Evolutionary conservation across 2,797 vertebrate genomes (phyloP), one percentile per base, ranked within the genome.

Genomic region (Trachops cirrhosus): DNA sequence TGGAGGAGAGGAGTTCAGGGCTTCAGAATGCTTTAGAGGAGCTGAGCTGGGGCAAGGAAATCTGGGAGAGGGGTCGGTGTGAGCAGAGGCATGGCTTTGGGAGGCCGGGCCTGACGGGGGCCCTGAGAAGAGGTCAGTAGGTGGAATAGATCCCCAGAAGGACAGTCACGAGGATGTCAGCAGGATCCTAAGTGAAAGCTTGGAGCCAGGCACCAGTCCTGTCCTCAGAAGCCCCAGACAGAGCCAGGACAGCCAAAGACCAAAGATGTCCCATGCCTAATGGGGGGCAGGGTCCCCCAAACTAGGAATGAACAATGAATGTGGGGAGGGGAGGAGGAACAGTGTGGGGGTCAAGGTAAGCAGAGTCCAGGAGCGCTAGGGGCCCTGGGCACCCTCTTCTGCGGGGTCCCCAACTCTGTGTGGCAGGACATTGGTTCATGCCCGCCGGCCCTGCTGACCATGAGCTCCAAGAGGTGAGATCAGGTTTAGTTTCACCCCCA

Each of bases 401-500:
- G 0, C 4, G 11, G 70, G 64, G 32, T 14, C 24, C 29, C 0
- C 9, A 26, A 6, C 4, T 48, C 2, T 6, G 15, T 57, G 19
- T 21, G 12, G 3, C 4, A 37, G 52, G 21, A 9, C 9, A 4
- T 0, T 3, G 18, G 6, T 10, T 5, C 12, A 11, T 5, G 2
- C 79, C n/a, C 24, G 10, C 37, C 2, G 0, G 10, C n/a, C 24
- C 14, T 22, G 2, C 68, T 46, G n/a, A 70, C 24, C n/a, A 9
- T 19, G 34, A 71, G 24, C n/a, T 32, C n/a, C 24, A 5, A 37
- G 85, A 77, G 10, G 12, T 0, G 19, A 41, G 59, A 54, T 6
- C 5, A 11, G 14, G 9, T 7, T 70, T 29, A 14, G 3, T 67
- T 79, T 54, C 19, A 32, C 9, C 48, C 26, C 15, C 16, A 6